phyloP scores from a whole-genome alignment of 2,113 vertebrate species.

The Phoenicopterus ruber region DNA sequence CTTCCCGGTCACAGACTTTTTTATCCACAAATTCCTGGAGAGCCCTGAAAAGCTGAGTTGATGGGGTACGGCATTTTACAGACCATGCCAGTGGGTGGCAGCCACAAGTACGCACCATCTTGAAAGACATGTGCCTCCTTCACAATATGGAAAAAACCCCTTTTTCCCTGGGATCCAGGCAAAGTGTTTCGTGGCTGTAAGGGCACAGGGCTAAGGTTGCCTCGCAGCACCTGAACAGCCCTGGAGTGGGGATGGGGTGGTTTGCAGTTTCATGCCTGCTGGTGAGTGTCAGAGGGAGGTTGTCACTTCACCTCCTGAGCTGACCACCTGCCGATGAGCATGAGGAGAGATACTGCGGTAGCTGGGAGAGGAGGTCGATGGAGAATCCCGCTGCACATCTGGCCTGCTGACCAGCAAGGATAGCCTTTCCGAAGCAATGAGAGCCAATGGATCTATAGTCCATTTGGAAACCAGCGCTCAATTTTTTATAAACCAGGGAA shows the following conservation, averaged over 20 bases:
- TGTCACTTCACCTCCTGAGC: neutral
- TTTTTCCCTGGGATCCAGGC: neutral
- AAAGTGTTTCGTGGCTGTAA: neutral
- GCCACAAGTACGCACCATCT: neutral
- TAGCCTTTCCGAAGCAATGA: neutral
- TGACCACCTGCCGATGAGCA: neutral
- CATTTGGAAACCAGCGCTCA: fast-evolving
- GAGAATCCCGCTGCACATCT: neutral
- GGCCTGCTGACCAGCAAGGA: neutral
- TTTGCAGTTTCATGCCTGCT: neutral
- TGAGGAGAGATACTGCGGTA: neutral
- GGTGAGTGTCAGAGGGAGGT: neutral
- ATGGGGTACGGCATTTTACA: neutral
- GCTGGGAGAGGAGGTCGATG: neutral
- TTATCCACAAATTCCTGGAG: neutral
- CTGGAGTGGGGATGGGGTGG: fast-evolving
- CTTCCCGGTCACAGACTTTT: neutral
- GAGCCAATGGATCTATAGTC: neutral
- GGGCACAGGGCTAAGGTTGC: neutral
- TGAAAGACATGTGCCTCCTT: neutral
- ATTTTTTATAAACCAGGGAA: neutral
- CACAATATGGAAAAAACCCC: fast-evolving
- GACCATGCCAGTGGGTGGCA: neutral
- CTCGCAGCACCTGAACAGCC: neutral
- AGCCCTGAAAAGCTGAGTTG: neutral